These are phyloP conservation scores for Xenopus petersii DNA, from an alignment of 2,797 vertebrate genomes.

Conservation along the genomic window DNA sequence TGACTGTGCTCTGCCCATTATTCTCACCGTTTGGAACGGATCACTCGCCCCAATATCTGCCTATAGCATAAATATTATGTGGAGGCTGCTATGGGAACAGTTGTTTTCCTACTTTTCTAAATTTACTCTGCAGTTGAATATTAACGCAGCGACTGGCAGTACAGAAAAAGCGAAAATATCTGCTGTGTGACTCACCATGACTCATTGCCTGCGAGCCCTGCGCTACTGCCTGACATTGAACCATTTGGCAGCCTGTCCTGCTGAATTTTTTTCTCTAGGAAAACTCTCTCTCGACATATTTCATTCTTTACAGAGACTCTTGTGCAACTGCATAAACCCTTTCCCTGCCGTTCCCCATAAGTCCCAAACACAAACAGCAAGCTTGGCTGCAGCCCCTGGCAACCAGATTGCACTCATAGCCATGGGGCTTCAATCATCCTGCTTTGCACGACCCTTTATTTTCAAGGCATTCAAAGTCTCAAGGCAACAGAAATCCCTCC, in stretches of 20 bases:
- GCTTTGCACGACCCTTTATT: too few relatives aligned
- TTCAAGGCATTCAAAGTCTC: too few relatives aligned
- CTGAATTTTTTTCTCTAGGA: slow-evolving; percentile 77
- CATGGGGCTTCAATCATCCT: too few relatives aligned
- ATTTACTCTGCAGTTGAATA: slow-evolving; percentile 79
- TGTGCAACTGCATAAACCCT: slow-evolving; percentile 65
- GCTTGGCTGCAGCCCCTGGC: neutral
- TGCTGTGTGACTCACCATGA: slow-evolving; percentile 76
- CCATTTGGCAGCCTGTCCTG: slow-evolving; percentile 70
- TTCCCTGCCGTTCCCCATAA: too few relatives aligned
- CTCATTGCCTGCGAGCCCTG: slow-evolving; percentile 70
- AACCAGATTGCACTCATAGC: too few relatives aligned
- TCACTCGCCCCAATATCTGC: slow-evolving; percentile 61
- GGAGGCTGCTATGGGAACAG: slow-evolving; percentile 77
- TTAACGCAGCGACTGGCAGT: slow-evolving; percentile 80
- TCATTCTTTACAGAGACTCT: slow-evolving; percentile 64
- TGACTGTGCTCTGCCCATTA: slow-evolving; percentile 15
- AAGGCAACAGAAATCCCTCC: too few relatives aligned
- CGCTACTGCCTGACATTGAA: slow-evolving; percentile 71
- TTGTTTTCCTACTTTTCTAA: slow-evolving; percentile 78
- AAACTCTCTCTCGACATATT: slow-evolving; percentile 73
- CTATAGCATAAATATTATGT: slow-evolving; percentile 72
- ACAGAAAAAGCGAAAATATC: slow-evolving; percentile 79
- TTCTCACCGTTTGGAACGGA: slow-evolving; percentile 64
- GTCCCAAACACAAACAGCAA: neutral